Evolutionary conservation across 2,113 vertebrate genomes (phyloP), one percentile per base, ranked within the genome.

Genomic region (Tamias sibiricus): DNA sequence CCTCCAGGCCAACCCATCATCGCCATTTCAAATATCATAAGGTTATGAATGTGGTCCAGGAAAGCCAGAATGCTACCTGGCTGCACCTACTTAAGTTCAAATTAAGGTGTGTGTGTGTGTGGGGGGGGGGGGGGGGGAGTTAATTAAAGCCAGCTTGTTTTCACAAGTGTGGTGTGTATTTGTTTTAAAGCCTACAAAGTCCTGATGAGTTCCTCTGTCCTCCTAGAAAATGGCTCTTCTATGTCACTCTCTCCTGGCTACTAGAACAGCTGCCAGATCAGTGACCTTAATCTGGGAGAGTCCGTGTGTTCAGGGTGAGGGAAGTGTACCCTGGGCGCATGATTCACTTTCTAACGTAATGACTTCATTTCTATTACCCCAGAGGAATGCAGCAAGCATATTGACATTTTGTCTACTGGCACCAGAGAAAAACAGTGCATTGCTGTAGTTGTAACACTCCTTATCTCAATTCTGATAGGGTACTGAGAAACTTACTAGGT

Each of bases 281-380:
- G 84, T 26, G 35, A 97, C 79, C 81, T 91, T 79, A 66, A 84
- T 47, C 64, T 90, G 59, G 44, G 94, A 97, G 0, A 5, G 47
- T 89, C 85, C 4, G 40, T 84, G 97, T 97, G 91, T 64, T 88
- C 86, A 68, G 86, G 42, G 92, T 44, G 84, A 97, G 87, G 76
- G 82, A 42, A 35, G 44, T 44, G 14, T 76, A 87, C 80, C 44
- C 49, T 64, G 68, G 82, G 37, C 94, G 95, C 32, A 47, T 89
- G 76, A 98, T 68, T 98, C 92, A 95, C 54, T 88, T 97, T 81
- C 91, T 83, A 37, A 64, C 68, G 84, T 59, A 72, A 37, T 93
- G 91, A 97, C 95, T 87, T 95, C 95, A 97, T 66, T 97, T 96
- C 92, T 96, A 28, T 80, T 86, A 89, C 28, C 68, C 32, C 79